Evolutionary conservation across 2,888 invertebrate species (phyloP).

Genomic region (Acholoe squamosa): DNA sequence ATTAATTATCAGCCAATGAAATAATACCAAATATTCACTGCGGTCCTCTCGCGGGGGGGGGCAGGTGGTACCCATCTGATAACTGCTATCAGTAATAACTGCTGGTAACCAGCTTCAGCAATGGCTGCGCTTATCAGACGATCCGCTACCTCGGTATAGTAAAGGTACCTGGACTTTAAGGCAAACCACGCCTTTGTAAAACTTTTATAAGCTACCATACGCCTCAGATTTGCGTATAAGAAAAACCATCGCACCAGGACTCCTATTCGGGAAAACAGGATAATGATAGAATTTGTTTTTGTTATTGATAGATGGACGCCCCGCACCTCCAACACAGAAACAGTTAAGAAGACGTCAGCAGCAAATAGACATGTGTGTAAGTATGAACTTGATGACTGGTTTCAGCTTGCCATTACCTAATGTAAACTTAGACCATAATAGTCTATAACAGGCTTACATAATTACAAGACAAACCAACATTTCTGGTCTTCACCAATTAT

Average conservation of each 20-base stretch:
- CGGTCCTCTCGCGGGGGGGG: too few species aligned
- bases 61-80: too few species aligned
- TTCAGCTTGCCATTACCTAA: neutral
- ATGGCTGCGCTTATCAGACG: too few species aligned
- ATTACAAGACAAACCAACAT: neutral
- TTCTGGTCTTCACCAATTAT: neutral
- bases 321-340: conserved; percentile 61
- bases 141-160: too few species aligned
- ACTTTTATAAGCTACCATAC: neutral
- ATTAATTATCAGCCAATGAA: too few species aligned
- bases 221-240: neutral
- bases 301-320: conserved; percentile 69
- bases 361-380: conserved; percentile 64
- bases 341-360: conserved; percentile 61
- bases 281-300: too few species aligned
- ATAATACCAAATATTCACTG: too few species aligned
- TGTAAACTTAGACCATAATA: neutral
- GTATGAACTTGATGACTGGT: neutral
- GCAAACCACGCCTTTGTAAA: neutral
- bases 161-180: neutral
- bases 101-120: too few species aligned
- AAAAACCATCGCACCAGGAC: neutral
- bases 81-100: too few species aligned
- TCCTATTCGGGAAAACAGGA: too few species aligned
- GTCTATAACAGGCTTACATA: neutral